These are phyloP conservation scores for Osmerus mordax DNA, from an alignment of 2,113 vertebrate genomes.

Conservation along the genomic window DNA sequence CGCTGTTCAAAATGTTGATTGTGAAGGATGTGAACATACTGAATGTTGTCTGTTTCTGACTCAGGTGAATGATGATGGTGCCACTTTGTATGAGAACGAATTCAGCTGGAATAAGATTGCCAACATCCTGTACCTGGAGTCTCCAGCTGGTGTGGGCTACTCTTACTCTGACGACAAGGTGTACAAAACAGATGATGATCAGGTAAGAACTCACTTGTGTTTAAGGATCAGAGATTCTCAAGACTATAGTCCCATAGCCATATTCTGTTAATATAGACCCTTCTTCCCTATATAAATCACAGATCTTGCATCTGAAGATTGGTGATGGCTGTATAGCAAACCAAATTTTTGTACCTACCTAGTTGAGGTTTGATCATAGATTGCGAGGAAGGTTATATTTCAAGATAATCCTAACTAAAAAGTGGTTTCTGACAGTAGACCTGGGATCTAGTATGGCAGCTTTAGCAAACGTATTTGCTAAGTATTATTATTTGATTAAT, in stretches of 20 bases:
- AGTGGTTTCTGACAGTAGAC: background rate
- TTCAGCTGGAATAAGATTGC: conserved; percentile 76
- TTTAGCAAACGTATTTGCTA: background rate
- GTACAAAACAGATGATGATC: conserved; percentile 68
- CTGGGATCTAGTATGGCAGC: background rate
- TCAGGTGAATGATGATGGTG: conserved; percentile 69
- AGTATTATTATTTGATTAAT: background rate
- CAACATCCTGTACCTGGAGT: conserved; percentile 74
- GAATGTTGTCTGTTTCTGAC: background rate
- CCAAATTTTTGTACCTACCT: too few relatives aligned
- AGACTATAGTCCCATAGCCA: too few relatives aligned
- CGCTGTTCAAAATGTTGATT: background rate
- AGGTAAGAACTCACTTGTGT: conserved; percentile 49
- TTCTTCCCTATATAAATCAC: too few relatives aligned
- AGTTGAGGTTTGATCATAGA: too few relatives aligned
- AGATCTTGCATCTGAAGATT: too few relatives aligned
- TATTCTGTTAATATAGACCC: too few relatives aligned
- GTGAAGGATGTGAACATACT: background rate
- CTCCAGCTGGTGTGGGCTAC: conserved; percentile 77
- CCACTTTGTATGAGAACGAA: conserved; percentile 67
- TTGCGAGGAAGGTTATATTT: too few relatives aligned
- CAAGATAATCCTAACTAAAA: too few relatives aligned
- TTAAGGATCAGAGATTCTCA: too few relatives aligned
- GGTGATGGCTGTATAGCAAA: too few relatives aligned
- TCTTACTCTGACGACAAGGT: conserved; percentile 69